phyloP scores from a whole-genome alignment of 2,113 vertebrate genomes.

The Pollimyrus isidori region DNA sequence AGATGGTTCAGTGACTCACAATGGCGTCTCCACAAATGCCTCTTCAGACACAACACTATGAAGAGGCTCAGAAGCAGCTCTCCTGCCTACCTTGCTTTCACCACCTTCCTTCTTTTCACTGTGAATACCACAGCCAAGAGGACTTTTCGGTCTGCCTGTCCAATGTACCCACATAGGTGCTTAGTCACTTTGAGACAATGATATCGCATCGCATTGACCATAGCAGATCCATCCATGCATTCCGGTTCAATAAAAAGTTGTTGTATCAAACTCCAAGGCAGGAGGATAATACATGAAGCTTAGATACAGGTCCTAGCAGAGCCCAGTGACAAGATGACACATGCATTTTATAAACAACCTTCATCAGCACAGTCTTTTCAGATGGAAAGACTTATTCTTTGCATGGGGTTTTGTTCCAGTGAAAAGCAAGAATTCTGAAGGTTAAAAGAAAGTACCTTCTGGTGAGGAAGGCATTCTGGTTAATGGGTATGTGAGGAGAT shows the following conservation, averaged over 20 bases:
- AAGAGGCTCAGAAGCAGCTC: slow-evolving; percentile 30
- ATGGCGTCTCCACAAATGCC: slow-evolving; percentile 46
- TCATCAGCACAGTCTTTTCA: slow-evolving; percentile 1
- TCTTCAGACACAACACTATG: slow-evolving; percentile 47
- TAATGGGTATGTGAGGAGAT: slow-evolving; percentile 14
- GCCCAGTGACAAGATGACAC: neutral
- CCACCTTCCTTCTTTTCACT: slow-evolving; percentile 34
- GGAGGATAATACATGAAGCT: neutral
- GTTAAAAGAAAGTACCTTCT: neutral
- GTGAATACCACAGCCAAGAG: slow-evolving; percentile 6
- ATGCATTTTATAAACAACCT: neutral
- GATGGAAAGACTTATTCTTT: slow-evolving; percentile 33
- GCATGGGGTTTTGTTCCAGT: slow-evolving; percentile 30
- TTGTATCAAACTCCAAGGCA: neutral
- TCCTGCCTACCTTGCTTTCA: slow-evolving; percentile 40
- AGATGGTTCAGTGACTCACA: slow-evolving; percentile 55
- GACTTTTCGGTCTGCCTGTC: neutral
- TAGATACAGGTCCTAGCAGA: neutral
- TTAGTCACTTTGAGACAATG: neutral
- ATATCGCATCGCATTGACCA: neutral
- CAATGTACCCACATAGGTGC: neutral
- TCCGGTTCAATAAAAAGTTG: neutral
- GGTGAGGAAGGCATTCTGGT: slow-evolving; percentile 28
- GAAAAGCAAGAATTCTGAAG: neutral
- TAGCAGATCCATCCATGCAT: neutral